Conservation (phyloP, 92 coral and sea anemone species). For the Phenganax subtilis region DNA sequence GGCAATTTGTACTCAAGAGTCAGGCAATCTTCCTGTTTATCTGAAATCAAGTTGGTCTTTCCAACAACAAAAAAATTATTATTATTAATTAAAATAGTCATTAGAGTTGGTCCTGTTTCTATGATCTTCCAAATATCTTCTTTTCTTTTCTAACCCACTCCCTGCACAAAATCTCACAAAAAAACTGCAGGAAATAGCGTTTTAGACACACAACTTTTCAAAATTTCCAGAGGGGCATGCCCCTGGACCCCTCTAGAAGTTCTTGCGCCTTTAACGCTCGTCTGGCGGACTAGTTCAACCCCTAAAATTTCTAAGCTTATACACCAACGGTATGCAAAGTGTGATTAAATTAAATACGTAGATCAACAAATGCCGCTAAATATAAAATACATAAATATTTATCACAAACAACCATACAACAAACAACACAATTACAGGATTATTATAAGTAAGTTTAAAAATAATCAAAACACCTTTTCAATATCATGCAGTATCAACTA, state of each 20-base stretch:
- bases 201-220: too few relatives aligned
- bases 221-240: too few relatives aligned
- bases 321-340: neutral
- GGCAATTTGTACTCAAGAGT: neutral
- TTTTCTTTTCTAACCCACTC: too few relatives aligned
- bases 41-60: constrained; percentile 5
- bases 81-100: too few relatives aligned
- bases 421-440: neutral
- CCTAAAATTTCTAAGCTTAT: too few relatives aligned
- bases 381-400: too few relatives aligned
- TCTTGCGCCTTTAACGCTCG: neutral
- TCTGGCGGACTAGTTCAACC: neutral
- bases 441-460: neutral
- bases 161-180: too few relatives aligned
- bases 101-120: too few relatives aligned
- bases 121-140: too few relatives aligned
- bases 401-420: neutral
- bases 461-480: neutral
- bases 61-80: neutral
- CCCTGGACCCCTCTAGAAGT: too few relatives aligned
- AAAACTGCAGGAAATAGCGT: too few relatives aligned
- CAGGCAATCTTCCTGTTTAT: constrained; percentile 13
- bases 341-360: neutral
- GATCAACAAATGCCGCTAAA: too few relatives aligned
- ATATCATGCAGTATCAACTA: neutral